Conservation (phyloP, 2,888 invertebrate species). For the Atherix ibis region DNA sequence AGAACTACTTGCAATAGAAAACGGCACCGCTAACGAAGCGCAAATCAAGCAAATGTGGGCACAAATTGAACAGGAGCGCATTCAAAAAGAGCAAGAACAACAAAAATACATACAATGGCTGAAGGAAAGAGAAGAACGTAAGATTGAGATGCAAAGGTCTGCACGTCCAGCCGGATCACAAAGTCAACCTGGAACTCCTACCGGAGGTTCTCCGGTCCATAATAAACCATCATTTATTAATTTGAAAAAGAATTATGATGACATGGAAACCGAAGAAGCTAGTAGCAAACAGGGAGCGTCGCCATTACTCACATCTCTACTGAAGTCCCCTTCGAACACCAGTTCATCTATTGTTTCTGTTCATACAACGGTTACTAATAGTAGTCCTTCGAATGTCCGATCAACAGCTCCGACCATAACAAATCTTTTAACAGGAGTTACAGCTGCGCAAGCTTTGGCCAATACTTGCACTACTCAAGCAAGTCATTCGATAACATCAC, state of each 20-base stretch:
- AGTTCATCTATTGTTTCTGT: slow-evolving; percentile 25
- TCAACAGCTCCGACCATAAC: slow-evolving; percentile 31
- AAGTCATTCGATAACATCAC: slow-evolving; percentile 21
- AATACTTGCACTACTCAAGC: slow-evolving; percentile 8
- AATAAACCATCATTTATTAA: slow-evolving; percentile 4
- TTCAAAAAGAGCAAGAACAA: slow-evolving; percentile 51
- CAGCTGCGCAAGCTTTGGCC: slow-evolving; percentile 10
- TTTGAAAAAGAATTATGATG: slow-evolving; percentile 11
- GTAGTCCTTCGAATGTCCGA: slow-evolving; percentile 17
- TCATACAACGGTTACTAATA: slow-evolving; percentile 6
- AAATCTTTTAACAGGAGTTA: slow-evolving; percentile 26
- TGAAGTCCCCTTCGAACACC: slow-evolving; percentile 51
- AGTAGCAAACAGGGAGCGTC: slow-evolving; percentile 38
- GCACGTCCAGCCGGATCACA: slow-evolving; percentile 35
- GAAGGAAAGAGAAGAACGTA: slow-evolving; percentile 41
- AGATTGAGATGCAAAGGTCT: slow-evolving; percentile 41
- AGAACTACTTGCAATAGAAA: slow-evolving; percentile 36
- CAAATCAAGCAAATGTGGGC: slow-evolving; percentile 58
- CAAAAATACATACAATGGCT: slow-evolving; percentile 45
- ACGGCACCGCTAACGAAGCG: slow-evolving; percentile 45
- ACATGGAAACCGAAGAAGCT: slow-evolving; percentile 20
- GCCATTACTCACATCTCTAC: slow-evolving; percentile 64
- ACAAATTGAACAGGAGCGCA: slow-evolving; percentile 55
- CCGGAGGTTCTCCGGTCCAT: not conserved
- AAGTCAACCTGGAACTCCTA: not conserved